A percentile compares a stretch with the other conserved stretches of the same genome.
These are phyloP conservation scores for Abrostola tripartita DNA, from an alignment of 2,888 invertebrate genomes.

Conservation along the genomic window DNA sequence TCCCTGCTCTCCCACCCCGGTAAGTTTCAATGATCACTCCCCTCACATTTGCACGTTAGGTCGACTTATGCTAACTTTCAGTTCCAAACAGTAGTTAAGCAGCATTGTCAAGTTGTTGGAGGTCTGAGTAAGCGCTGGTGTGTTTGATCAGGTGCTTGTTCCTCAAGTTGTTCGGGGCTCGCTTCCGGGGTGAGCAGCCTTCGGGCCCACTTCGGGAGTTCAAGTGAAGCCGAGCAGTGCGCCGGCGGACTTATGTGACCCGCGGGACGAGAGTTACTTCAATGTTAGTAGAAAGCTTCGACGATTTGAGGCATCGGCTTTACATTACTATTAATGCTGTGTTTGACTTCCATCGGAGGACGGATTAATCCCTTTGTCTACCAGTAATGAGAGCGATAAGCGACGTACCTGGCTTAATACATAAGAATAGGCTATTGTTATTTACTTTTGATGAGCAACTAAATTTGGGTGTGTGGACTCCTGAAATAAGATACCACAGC, in stretches of 20 bases:
- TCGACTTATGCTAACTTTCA: slow-evolving; percentile 12
- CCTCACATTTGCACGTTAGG: not conserved
- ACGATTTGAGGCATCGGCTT: too few relatives aligned
- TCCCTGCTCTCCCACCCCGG: not conserved
- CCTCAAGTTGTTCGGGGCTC: slow-evolving; percentile 9
- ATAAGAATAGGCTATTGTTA: too few relatives aligned
- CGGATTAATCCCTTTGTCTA: too few relatives aligned
- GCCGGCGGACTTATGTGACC: not conserved
- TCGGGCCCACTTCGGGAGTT: not conserved
- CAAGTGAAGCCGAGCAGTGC: slow-evolving; percentile 4
- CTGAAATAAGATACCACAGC: too few relatives aligned
- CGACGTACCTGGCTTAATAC: too few relatives aligned
- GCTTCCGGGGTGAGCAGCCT: not conserved
- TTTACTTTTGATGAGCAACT: too few relatives aligned
- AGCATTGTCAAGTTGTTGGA: slow-evolving; percentile 21
- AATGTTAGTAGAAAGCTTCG: not conserved
- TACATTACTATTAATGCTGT: too few relatives aligned
- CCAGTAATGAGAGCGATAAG: too few relatives aligned
- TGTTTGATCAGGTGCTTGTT: slow-evolving; percentile 24
- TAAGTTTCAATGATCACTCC: not conserved
- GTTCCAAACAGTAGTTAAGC: slow-evolving; percentile 8
- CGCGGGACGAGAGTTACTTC: not conserved
- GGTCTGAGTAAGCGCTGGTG: not conserved
- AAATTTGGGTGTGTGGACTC: too few relatives aligned
- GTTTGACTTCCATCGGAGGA: too few relatives aligned